phyloP scores from a whole-genome alignment of 2,888 invertebrate genomes.

The Drosophila colorata region DNA sequence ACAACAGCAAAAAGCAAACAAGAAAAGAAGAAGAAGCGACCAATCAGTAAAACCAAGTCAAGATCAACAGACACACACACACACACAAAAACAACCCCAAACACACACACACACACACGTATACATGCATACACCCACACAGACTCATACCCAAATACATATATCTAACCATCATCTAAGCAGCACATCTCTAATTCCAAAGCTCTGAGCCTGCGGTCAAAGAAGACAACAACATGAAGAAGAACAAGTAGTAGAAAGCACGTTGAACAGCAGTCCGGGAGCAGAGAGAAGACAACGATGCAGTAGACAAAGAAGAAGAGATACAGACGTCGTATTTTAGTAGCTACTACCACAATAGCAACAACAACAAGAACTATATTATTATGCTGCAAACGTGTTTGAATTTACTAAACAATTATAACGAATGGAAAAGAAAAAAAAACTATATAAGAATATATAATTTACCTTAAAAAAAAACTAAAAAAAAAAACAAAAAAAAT shows the following conservation, averaged over 20 bases:
- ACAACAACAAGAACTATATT: constrained; percentile 57
- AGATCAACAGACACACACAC: constrained; percentile 61
- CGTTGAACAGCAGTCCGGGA: constrained; percentile 36
- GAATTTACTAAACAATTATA: constrained; percentile 80
- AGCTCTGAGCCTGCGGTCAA: constrained; percentile 73
- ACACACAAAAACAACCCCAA: constrained; percentile 34
- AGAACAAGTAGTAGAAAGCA: constrained; percentile 41
- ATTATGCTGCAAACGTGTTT: constrained; percentile 78
- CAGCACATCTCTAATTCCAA: constrained; percentile 79
- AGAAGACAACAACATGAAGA: constrained; percentile 20
- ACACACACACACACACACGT: constrained; percentile 36
- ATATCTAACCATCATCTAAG: constrained; percentile 65
- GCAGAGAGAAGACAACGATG: constrained; percentile 42
- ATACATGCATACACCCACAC: constrained; percentile 36
- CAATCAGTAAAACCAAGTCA: constrained; percentile 71
- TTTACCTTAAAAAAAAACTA: constrained; percentile 59
- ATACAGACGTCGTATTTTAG: constrained; percentile 54
- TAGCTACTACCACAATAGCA: constrained; percentile 58
- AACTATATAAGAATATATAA: constrained; percentile 65
- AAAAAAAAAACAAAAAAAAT: constrained; percentile 28
- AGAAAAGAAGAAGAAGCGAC: constrained; percentile 59
- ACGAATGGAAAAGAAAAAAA: constrained; percentile 61
- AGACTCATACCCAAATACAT: constrained; percentile 48
- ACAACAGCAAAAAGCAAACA: constrained; percentile 54
- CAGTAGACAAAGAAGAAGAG: constrained; percentile 23